These are phyloP conservation scores for Labroides dimidiatus DNA, from an alignment of 2,797 vertebrate species.

Conservation along the genomic window DNA sequence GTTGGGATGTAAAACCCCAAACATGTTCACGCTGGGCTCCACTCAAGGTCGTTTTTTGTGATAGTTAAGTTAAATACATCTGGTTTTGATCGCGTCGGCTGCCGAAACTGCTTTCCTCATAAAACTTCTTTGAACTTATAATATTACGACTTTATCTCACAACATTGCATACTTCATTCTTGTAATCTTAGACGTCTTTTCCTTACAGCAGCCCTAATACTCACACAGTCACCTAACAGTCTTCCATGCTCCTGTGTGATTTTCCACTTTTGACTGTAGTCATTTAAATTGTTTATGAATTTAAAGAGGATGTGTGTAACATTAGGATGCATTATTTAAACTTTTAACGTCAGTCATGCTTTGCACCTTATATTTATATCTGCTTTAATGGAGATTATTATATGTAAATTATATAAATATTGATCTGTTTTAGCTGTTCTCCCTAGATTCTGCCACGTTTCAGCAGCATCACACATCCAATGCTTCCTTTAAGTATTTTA, in stretches of 20 bases:
- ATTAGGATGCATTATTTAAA: conserved; percentile 19
- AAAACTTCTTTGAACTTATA: no score
- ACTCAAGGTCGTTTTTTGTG: no score
- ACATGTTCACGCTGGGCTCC: no score
- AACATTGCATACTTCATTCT: no score
- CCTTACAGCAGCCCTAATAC: no score
- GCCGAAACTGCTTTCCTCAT: no score
- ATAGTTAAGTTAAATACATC: no score
- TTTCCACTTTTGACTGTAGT: conserved; percentile 27
- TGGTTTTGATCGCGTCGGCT: no score
- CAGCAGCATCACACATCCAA: conserved; percentile 1
- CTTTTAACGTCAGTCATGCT: conserved; percentile 19
- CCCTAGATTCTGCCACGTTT: conserved; percentile 5
- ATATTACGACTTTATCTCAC: no score
- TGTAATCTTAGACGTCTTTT: no score
- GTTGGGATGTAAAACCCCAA: no score
- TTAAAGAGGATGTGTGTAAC: not conserved
- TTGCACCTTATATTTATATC: conserved; percentile 52
- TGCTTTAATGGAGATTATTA: conserved; percentile 26
- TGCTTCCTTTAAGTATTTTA: conserved; percentile 38
- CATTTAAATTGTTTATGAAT: conserved; percentile 29
- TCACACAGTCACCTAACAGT: conserved; percentile 24
- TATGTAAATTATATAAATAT: conserved; percentile 41
- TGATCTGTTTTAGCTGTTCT: conserved; percentile 3
- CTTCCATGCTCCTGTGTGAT: conserved; percentile 54